phyloP scores from a whole-genome alignment of 92 coral and sea anemone genomes.

The Meandrina meandrites region DNA sequence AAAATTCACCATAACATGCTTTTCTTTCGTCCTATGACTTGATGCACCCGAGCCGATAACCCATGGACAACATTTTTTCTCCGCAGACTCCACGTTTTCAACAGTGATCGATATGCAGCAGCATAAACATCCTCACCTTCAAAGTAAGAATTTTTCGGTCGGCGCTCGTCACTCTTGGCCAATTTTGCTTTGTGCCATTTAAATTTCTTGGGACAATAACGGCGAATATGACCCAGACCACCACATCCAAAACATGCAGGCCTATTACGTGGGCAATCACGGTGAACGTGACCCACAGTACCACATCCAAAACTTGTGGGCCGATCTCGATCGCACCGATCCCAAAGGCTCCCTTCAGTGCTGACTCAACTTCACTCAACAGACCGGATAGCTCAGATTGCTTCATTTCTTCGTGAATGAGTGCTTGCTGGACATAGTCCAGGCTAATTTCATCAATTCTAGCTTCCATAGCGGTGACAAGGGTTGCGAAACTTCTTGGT shows the following conservation, averaged over 20 bases:
- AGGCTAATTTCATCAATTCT: conserved; percentile 48
- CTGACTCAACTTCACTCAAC: conserved; percentile 53
- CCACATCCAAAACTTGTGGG: conserved; percentile 53
- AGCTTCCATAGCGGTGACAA: conserved; percentile 64
- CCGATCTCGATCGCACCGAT: conserved; percentile 26
- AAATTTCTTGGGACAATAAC: too few species aligned
- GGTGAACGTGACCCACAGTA: conserved; percentile 49
- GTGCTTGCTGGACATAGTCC: conserved; percentile 61
- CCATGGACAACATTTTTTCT: too few species aligned
- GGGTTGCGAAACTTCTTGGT: conserved; percentile 43
- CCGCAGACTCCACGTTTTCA: too few species aligned
- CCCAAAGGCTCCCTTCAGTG: conserved; percentile 42
- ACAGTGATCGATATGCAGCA: too few species aligned
- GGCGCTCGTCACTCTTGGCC: too few species aligned
- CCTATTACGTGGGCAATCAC: conserved; percentile 33
- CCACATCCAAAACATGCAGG: conserved; percentile 42
- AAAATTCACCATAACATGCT: too few species aligned
- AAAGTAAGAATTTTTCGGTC: too few species aligned
- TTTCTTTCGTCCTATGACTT: too few species aligned
- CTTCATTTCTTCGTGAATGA: conserved; percentile 59
- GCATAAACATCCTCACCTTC: too few species aligned
- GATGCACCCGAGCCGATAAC: too few species aligned
- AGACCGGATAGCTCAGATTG: conserved; percentile 34
- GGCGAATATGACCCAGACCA: conserved; percentile 51
- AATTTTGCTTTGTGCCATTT: too few species aligned